Base-by-base conservation (phyloP, 1,140 invertebrate genomes). In the Diachasmimorpha longicaudata region DNA sequence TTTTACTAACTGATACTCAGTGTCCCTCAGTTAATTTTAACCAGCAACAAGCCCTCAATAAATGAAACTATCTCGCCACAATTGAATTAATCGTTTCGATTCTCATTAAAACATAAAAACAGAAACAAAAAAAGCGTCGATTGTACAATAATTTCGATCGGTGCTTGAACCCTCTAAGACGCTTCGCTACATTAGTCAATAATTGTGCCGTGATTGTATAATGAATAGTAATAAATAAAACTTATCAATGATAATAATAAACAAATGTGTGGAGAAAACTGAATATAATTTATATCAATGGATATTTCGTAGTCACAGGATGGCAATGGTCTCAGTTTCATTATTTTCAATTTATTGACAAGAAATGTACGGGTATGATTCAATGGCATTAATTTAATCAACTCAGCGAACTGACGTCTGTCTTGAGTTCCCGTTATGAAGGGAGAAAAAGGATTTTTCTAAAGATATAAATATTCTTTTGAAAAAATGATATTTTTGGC, bases 371-470 rank as follows among this genome's bases (percentile, higher is more conserved):
- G 78, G 77, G 76, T 80, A 80, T 78, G 70, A 76, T 78, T 78
- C 79, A 81, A 82, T 81, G 82, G 81, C 82, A 83, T 82, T 82
- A 78, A 81, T 79, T 70, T 75, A 80, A 81, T 71, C 31, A 80
- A 80, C 79, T 44, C 13, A 52, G 14, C 36, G 69, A 70, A 10
- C 4, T 10, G 39, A 42, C 9, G 11, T 42, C 3, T 42, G 39
- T 10, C 39, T 13, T 42, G 39, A 42, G 0, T 42, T 9, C 2
- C 4, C 13, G 39, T 10, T 10, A 42, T 9, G 1, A 3, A 6
- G 9, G 31, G 31, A 31, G 31, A 31, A 31, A 31, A 31, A 31
- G 31, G 31, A 6, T 3, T 31, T 31, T 31, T 31, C 2, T 31
- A 31, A 6, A 6, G 31, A 6, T 6, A 31, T 3, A 31, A 31